These are phyloP conservation scores for Palythoa heliodiscus DNA, from an alignment of 92 coral and sea anemone species.

Conservation along the genomic window DNA sequence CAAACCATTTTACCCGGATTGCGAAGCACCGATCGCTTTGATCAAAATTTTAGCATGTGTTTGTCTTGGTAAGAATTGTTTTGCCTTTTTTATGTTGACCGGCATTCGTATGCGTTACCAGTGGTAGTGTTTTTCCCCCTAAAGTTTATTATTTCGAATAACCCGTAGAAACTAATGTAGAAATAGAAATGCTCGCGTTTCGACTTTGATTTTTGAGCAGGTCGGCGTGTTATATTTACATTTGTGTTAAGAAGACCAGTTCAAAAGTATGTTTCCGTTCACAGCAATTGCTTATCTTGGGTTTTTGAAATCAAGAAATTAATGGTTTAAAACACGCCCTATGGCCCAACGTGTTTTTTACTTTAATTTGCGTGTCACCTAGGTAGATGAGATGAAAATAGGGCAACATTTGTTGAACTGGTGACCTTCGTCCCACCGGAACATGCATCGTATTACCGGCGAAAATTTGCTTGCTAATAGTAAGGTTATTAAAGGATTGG, in stretches of 20 bases:
- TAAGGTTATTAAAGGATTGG: not conserved
- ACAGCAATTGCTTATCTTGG: too few relatives aligned
- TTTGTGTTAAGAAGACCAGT: too few relatives aligned
- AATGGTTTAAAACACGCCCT: not conserved
- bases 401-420: not conserved
- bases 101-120: too few relatives aligned
- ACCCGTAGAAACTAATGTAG: not conserved
- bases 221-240: too few relatives aligned
- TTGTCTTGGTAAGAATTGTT: slow-evolving; percentile 81
- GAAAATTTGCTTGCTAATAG: not conserved
- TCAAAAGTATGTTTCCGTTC: too few relatives aligned
- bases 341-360: not conserved
- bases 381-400: not conserved
- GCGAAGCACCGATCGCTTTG: slow-evolving; percentile 66
- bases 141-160: not conserved
- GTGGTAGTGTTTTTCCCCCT: not conserved
- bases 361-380: not conserved
- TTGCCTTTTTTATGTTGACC: not conserved
- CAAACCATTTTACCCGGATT: slow-evolving; percentile 93
- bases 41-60: slow-evolving; percentile 88
- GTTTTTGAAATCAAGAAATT: too few relatives aligned
- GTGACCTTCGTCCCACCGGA: not conserved
- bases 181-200: not conserved
- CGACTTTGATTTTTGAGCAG: not conserved
- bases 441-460: not conserved